These are phyloP conservation scores for Orthosia cruda DNA, from an alignment of 2,888 invertebrate genomes.

Conservation along the genomic window DNA sequence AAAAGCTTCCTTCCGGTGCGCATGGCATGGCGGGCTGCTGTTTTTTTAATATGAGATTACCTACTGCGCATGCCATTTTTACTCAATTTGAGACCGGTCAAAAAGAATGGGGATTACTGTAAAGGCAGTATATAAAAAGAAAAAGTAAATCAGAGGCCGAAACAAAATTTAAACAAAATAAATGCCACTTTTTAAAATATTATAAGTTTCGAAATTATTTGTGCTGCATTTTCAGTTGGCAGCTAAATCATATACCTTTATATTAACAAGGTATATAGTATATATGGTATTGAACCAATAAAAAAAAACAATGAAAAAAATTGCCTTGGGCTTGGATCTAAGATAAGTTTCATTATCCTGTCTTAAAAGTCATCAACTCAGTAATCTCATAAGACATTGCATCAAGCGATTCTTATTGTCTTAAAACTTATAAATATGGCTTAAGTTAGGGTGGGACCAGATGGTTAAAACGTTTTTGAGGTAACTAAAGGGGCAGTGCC, in stretches of 20 bases:
- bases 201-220: background rate
- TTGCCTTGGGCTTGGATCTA: background rate
- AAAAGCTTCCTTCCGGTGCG: no score
- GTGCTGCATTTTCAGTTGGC: constrained; percentile 22
- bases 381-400: constrained; percentile 26
- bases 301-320: background rate
- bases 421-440: constrained; percentile 43
- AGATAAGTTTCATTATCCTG: background rate
- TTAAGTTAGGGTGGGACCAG: constrained; percentile 61
- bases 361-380: background rate
- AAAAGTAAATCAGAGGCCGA: background rate
- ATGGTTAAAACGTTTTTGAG: constrained; percentile 53
- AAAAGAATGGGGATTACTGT: no score
- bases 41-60: no score
- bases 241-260: constrained; percentile 7
- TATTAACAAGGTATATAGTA: background rate
- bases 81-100: no score
- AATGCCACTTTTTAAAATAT: background rate
- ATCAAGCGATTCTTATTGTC: constrained; percentile 29
- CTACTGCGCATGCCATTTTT: no score
- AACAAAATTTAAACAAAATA: background rate
- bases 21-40: no score
- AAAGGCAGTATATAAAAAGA: background rate
- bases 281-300: background rate
- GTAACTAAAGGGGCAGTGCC: constrained; percentile 57